phyloP scores from a whole-genome alignment of 2,888 invertebrate species.

The Hyles lineata region DNA sequence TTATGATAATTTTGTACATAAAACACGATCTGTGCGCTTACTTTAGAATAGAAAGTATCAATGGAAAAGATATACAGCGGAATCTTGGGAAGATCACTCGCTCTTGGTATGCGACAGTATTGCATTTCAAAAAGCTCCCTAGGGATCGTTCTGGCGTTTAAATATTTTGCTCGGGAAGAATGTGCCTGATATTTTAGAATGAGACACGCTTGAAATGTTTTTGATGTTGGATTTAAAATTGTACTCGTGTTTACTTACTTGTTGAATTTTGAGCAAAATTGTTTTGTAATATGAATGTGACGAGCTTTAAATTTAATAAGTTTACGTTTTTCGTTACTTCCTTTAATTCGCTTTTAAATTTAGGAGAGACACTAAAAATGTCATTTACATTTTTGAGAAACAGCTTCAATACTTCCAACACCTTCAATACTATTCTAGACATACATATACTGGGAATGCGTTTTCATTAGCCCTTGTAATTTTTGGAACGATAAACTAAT shows the following conservation, averaged over 20 bases:
- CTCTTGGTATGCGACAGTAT: neutral
- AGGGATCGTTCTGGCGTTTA: neutral
- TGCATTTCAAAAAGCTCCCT: constrained; percentile 7
- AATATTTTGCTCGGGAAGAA: constrained; percentile 10
- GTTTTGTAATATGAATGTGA: neutral
- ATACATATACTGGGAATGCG: no score
- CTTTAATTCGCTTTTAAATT: no score
- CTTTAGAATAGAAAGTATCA: constrained; percentile 25
- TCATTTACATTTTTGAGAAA: no score
- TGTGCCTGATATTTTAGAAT: constrained; percentile 1
- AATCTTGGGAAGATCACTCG: neutral
- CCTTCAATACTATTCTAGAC: no score
- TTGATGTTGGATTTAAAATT: neutral
- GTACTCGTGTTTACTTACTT: neutral
- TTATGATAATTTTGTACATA: constrained; percentile 52
- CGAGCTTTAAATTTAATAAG: neutral
- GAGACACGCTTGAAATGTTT: neutral
- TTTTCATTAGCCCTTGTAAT: no score
- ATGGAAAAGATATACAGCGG: constrained; percentile 8
- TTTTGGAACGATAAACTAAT: no score
- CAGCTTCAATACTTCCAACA: no score
- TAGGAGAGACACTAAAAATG: no score
- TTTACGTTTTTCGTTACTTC: no score
- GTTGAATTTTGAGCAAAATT: neutral
- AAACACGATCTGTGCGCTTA: constrained; percentile 33